A percentile compares a stretch with the other conserved stretches of the same genome.
These are phyloP conservation scores for Camponotus floridanus DNA, from an alignment of 1,140 invertebrate genomes.

Conservation along the genomic window DNA sequence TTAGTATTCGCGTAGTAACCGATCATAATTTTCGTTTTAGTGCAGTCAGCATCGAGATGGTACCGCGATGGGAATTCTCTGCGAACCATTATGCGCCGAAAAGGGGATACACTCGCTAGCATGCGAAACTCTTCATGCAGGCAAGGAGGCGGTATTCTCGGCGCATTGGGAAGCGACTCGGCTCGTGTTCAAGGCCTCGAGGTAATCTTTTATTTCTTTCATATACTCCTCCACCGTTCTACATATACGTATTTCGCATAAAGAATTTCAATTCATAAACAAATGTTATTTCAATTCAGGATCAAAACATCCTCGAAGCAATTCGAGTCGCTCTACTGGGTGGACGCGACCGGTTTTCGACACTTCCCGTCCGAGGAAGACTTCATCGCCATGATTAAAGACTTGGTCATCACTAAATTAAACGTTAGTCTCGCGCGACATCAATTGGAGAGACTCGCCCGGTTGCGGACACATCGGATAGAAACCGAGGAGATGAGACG, in stretches of 20 bases:
- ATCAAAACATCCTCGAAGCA: conserved; percentile 70
- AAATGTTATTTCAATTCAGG: conserved; percentile 58
- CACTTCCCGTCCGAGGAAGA: conserved; percentile 87
- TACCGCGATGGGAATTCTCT: conserved; percentile 87
- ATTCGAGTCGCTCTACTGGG: conserved; percentile 84
- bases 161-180: conserved; percentile 86
- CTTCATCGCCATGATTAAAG: conserved; percentile 86
- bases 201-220: conserved; percentile 57
- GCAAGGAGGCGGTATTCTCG: conserved; percentile 88
- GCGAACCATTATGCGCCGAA: conserved; percentile 86
- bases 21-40: conserved; percentile 79
- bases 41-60: conserved; percentile 86
- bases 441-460: conserved; percentile 84
- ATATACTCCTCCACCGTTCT: not conserved
- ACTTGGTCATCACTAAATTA: conserved; percentile 86
- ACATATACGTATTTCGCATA: not conserved
- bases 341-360: conserved; percentile 83
- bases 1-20: too few relatives aligned
- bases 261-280: not conserved
- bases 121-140: conserved; percentile 87
- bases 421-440: conserved; percentile 85
- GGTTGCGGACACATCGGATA: conserved; percentile 82
- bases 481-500: conserved; percentile 81
- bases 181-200: conserved; percentile 87
- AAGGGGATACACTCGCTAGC: conserved; percentile 86